A percentile compares a stretch with the other conserved stretches of the same genome.
phyloP scores from a whole-genome alignment of 2,888 invertebrate genomes.

The Mycalesis mineus region DNA sequence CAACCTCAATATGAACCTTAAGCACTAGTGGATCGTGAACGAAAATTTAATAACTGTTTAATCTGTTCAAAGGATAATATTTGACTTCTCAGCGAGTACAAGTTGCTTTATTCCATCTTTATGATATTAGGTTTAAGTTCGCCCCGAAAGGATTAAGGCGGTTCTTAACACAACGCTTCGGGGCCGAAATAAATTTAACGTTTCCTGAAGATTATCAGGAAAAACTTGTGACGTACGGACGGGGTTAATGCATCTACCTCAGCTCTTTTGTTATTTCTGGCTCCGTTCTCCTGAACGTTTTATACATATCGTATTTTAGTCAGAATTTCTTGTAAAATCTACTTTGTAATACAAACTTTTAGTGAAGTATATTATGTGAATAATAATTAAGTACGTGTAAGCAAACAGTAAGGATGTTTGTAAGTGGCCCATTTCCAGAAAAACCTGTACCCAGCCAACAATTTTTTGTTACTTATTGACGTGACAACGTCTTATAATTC shows the following conservation, averaged over 20 bases:
- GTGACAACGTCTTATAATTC: no score
- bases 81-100: constrained; percentile 69
- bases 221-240: constrained; percentile 66
- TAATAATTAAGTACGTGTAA: no score
- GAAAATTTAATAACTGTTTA: constrained; percentile 68
- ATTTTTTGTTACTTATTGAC: no score
- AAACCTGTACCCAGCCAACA: no score
- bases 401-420: no score
- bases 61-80: constrained; percentile 71
- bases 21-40: constrained; percentile 27
- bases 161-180: constrained; percentile 72
- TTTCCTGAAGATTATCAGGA: constrained; percentile 71
- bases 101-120: constrained; percentile 73
- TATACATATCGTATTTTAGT: constrained; percentile 16
- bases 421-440: no score
- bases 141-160: constrained; percentile 73
- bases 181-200: constrained; percentile 75
- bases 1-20: background rate
- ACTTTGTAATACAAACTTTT: no score
- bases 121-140: constrained; percentile 74
- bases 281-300: constrained; percentile 37
- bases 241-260: constrained; percentile 21
- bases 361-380: no score
- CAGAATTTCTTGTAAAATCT: background rate
- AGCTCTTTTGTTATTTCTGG: constrained; percentile 44